Evolutionary conservation across 2,797 vertebrate species (phyloP).

Genomic region (Sphenodon punctatus): DNA sequence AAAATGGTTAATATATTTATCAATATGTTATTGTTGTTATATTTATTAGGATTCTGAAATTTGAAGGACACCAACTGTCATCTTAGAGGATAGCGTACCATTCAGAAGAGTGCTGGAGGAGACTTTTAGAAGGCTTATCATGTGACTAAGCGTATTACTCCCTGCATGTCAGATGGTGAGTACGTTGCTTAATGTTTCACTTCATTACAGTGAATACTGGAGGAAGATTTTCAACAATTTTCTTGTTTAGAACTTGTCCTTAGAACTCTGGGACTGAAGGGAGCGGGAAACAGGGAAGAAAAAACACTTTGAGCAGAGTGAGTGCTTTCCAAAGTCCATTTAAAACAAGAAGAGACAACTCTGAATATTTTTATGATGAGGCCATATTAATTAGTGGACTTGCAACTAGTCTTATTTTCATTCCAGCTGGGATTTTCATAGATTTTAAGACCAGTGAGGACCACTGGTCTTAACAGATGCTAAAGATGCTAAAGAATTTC

Average conservation of each 20-base stretch:
- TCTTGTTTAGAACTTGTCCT: not conserved
- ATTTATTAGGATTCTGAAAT: slow-evolving; percentile 29
- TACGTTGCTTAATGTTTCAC: not conserved
- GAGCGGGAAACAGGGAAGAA: rapidly evolving
- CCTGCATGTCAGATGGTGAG: slow-evolving; percentile 48
- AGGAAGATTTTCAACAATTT: not conserved
- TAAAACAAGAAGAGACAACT: not conserved
- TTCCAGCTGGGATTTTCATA: not conserved
- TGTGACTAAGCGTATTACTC: slow-evolving; percentile 50
- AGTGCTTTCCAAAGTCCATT: not conserved
- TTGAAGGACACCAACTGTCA: slow-evolving; percentile 38
- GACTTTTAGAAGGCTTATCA: not conserved
- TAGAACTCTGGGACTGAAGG: not conserved
- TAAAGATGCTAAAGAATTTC: too few species aligned
- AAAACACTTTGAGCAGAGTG: not conserved
- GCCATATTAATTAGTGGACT: not conserved
- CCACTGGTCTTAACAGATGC: too few species aligned
- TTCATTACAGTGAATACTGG: not conserved
- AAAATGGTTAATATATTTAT: not conserved
- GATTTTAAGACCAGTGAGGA: too few species aligned
- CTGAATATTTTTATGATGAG: not conserved
- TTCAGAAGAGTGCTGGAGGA: slow-evolving; percentile 23
- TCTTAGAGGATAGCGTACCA: slow-evolving; percentile 14
- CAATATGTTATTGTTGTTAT: not conserved
- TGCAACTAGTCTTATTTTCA: not conserved